A percentile compares a stretch with the other conserved stretches of the same genome.
Evolutionary conservation across 2,113 vertebrate species (phyloP).

Genomic region (Engystomops pustulosus): DNA sequence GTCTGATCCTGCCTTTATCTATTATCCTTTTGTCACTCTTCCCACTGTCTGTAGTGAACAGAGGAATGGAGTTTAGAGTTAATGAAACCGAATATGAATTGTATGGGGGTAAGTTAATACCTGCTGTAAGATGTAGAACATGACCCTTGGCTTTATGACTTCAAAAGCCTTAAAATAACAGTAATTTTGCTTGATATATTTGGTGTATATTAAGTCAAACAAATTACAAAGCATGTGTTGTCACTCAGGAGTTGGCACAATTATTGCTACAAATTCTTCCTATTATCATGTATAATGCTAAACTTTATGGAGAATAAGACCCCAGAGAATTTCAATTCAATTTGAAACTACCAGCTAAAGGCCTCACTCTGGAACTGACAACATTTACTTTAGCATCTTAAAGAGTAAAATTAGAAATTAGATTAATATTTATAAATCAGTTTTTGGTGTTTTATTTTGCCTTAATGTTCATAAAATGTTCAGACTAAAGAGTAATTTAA

Average conservation of each 20-base stretch:
- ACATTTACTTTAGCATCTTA: slow-evolving; percentile 29
- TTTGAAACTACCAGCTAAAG: slow-evolving; percentile 21
- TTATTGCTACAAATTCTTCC: neutral
- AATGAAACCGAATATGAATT: too few relatives aligned
- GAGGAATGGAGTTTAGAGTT: too few relatives aligned
- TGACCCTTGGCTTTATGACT: neutral
- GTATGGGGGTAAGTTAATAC: too few relatives aligned
- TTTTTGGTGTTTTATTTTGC: slow-evolving; percentile 1
- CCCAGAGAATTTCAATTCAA: slow-evolving; percentile 18
- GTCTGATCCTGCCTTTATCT: too few relatives aligned
- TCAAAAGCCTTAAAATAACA: neutral
- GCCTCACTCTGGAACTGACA: neutral
- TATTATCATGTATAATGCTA: neutral
- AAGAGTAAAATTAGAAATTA: slow-evolving; percentile 16
- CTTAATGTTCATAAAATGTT: too few relatives aligned
- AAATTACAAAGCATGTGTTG: neutral
- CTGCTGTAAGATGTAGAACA: too few relatives aligned
- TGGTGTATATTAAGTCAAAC: too few relatives aligned
- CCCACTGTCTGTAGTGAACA: too few relatives aligned
- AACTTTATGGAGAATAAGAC: neutral
- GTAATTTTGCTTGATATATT: too few relatives aligned
- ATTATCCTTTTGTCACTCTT: neutral
- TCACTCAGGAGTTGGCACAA: neutral
- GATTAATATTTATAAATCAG: slow-evolving; percentile 44
- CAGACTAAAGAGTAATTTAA: too few relatives aligned